Base-by-base conservation (phyloP, 2,113 vertebrate species). In the Petromus typicus region DNA sequence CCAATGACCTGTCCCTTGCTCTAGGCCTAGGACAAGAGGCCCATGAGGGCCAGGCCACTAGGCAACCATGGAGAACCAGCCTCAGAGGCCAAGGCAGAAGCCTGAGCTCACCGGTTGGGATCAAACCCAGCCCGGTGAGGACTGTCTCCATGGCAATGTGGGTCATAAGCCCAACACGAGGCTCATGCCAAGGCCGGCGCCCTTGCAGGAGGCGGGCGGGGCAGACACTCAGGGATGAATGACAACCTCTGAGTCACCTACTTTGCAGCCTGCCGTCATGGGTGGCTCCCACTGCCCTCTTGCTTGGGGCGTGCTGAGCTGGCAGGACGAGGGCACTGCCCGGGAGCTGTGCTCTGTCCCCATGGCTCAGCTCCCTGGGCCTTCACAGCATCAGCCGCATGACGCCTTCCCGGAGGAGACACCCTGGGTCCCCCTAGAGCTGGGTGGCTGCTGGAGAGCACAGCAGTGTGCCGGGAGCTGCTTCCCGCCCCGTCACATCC, bases 131-230 rank as follows among this genome's bases (percentile, higher is more conserved):
- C 25, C 66, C 34, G 45, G 18, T 85, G 63, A 93, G 73, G 76
- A 93, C 83, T 97, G 93, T 96, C 32, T 57, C 54, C 86, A 90
- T 92, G 95, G 82, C 96, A 95, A 95, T 95, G 69, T 63, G 69
- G 94, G 82, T 96, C 92, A 96, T 63, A 66, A 85, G 80, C 64
- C 86, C 0, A 0, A 34, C 48, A 89, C 18, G 85, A 81, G 92
- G 76, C 48, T 92, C 63, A 9, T 7, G 80, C 95, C 92, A 84
- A 30, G 48, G 76, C n/a, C 22, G 48, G 69, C 30, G 17, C 73
- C 85, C 57, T 87, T 27, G 7, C 23, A 51, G 61, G 30, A 64
- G 57, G 16, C 11, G 69, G 97, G 94, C 63, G 71, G 84, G 86
- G 86, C 30, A 18, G 76, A 69, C 66, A 75, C 91, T 90, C 51